Base-by-base conservation (phyloP, 2,113 vertebrate genomes). In the Datnioides undecimradiatus region DNA sequence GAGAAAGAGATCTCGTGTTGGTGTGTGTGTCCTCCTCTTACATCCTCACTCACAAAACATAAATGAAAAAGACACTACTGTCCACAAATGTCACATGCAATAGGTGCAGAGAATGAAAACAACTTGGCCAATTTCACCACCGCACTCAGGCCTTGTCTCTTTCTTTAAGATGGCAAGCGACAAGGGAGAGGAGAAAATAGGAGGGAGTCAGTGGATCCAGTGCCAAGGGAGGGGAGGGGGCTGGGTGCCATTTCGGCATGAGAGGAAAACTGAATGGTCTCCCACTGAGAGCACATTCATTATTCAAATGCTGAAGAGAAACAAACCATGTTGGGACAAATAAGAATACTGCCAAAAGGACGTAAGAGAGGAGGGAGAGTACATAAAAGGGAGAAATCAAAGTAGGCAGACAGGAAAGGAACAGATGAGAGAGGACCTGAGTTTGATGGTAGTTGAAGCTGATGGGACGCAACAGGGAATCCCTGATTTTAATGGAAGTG, bases 271-370 rank as follows among this genome's bases (percentile, higher is more conserved):
- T 48, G 63, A 87, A 78, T 29, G 54, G 58, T 36, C 41, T 78
- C 82, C 55, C 21, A 54, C 84, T 80, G 76, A 76, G 84, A 77
- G 48, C 40, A 27, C 60, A 73, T 87, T 85, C 64, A 80, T 87
- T 83, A 90, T 89, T 90, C 85, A 88, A 67, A 82, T 2, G 4
- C 64, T 72, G 48, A 64, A 36, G 84, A 62, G 64, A 86, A 87
- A 78, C 74, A 63, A 83, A 76, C 29, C 58, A 31, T 48, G 33
- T 55, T 63, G 69, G 69, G 71, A 88, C 67, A 81, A 90, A 88
- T 82, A 74, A 16, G 48, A 87, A 80, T 12, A 48, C 36, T 38
- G 71, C 63, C 54, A 63, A 71, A 17, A 64, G 76, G 51, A 59
- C 68, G 48, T 45, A 65, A 25, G 33, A 48, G 73, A 57, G 27